A percentile compares a stretch with the other conserved stretches of the same genome.
phyloP scores from a whole-genome alignment of 2,113 vertebrate species.

The Syngnathus floridae region DNA sequence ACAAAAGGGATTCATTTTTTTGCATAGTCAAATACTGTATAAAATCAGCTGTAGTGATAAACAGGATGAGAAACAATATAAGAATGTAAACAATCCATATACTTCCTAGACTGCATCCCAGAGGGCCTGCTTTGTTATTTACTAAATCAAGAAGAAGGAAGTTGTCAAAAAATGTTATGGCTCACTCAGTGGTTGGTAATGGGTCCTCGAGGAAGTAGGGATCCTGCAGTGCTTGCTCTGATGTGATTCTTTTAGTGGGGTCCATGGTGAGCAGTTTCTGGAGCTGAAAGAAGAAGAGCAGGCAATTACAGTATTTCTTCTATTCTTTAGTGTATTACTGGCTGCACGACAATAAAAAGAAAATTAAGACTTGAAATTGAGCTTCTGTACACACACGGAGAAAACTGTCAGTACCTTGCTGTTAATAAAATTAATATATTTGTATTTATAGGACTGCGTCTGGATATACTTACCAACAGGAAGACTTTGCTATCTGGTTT shows the following conservation, averaged over 20 bases:
- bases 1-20: neutral
- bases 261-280: constrained; percentile 99
- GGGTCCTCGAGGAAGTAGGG: constrained; percentile 96
- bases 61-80: neutral
- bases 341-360: no score
- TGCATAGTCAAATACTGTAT: neutral
- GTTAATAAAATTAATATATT: no score
- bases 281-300: constrained; percentile 69
- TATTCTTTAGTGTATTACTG: neutral
- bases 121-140: constrained; percentile 1
- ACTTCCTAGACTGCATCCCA: neutral
- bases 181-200: constrained; percentile 92
- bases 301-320: neutral
- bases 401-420: no score
- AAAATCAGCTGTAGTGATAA: neutral
- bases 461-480: constrained; percentile 76
- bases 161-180: neutral
- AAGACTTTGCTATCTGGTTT: constrained; percentile 99
- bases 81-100: neutral
- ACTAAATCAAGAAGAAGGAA: neutral
- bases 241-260: constrained; percentile 96
- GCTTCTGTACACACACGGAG: no score
- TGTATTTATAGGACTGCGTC: neutral
- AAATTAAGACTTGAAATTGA: no score
- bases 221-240: constrained; percentile 94